Conservation (phyloP, 2,888 invertebrate species). For the Tholera decimalis region DNA sequence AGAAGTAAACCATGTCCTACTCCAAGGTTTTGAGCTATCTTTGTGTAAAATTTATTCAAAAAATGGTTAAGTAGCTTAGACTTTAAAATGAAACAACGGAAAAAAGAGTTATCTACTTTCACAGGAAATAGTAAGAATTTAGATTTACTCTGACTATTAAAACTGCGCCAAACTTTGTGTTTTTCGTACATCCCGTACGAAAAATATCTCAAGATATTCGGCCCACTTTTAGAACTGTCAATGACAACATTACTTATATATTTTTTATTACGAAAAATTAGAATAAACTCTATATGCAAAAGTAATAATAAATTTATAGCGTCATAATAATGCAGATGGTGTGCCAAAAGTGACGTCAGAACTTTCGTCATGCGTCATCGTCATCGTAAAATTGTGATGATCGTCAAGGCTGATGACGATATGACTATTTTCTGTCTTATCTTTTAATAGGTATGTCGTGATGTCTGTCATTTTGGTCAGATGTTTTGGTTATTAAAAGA, state of each 20-base stretch:
- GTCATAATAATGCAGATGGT: conserved; percentile 41
- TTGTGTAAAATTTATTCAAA: too few species aligned
- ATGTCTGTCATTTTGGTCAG: conserved; percentile 23
- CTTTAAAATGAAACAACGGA: too few species aligned
- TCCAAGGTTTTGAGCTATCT: too few species aligned
- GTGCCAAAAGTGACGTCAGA: conserved; percentile 63
- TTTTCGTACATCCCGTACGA: not conserved
- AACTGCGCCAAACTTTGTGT: not conserved
- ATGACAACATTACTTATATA: conserved; percentile 19
- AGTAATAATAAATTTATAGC: conserved; percentile 54
- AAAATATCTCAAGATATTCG: conserved; percentile 18
- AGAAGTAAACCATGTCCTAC: too few species aligned
- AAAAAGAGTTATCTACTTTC: too few species aligned
- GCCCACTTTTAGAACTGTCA: conserved; percentile 31
- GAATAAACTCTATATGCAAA: conserved; percentile 32
- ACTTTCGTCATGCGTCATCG: conserved; percentile 53
- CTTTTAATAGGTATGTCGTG: conserved; percentile 31
- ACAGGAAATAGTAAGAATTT: too few species aligned
- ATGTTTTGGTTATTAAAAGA: conserved; percentile 34
- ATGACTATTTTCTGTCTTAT: conserved; percentile 28
- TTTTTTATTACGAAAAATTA: conserved; percentile 17
- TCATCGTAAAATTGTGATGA: conserved; percentile 45
- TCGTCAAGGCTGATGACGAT: conserved; percentile 44
- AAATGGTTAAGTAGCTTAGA: too few species aligned
- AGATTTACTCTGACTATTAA: not conserved